A percentile compares a stretch with the other conserved stretches of the same genome.
phyloP scores from a whole-genome alignment of 2,888 invertebrate species.

The Aleiodes alternator region DNA sequence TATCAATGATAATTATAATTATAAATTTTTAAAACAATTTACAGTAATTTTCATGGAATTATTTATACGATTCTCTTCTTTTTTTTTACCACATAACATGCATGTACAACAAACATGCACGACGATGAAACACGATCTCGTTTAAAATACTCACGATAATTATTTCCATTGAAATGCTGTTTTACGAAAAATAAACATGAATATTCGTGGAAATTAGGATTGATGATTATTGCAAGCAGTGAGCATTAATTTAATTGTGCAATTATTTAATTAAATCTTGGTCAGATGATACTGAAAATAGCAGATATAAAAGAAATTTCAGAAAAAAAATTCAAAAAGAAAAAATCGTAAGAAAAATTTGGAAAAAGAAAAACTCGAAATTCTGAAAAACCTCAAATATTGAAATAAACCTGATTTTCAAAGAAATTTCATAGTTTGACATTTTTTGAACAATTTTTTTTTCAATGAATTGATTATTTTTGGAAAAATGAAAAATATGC shows the following conservation, averaged over 20 bases:
- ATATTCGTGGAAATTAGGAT: constrained; percentile 20
- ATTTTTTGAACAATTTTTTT: too few relatives aligned
- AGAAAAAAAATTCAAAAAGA: too few relatives aligned
- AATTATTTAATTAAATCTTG: constrained; percentile 41
- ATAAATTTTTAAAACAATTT: background rate
- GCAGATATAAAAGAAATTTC: too few relatives aligned
- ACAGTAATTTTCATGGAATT: too few relatives aligned
- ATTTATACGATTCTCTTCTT: background rate
- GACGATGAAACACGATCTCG: constrained; percentile 45
- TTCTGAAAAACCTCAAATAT: too few relatives aligned
- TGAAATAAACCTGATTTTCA: too few relatives aligned
- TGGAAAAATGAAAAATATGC: too few relatives aligned
- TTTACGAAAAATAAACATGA: constrained; percentile 63
- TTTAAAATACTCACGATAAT: constrained; percentile 72
- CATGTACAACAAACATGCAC: constrained; percentile 36
- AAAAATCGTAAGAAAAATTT: too few relatives aligned
- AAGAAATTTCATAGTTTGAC: too few relatives aligned
- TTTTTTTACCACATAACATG: background rate
- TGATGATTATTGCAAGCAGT: constrained; percentile 22
- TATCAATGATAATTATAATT: background rate
- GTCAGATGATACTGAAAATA: too few relatives aligned
- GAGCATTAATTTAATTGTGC: constrained; percentile 43
- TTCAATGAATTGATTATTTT: too few relatives aligned
- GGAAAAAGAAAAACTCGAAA: too few relatives aligned
- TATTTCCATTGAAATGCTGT: constrained; percentile 75